These are phyloP conservation scores for Pocillopora grandis DNA, from an alignment of 92 coral and sea anemone species.

Conservation along the genomic window DNA sequence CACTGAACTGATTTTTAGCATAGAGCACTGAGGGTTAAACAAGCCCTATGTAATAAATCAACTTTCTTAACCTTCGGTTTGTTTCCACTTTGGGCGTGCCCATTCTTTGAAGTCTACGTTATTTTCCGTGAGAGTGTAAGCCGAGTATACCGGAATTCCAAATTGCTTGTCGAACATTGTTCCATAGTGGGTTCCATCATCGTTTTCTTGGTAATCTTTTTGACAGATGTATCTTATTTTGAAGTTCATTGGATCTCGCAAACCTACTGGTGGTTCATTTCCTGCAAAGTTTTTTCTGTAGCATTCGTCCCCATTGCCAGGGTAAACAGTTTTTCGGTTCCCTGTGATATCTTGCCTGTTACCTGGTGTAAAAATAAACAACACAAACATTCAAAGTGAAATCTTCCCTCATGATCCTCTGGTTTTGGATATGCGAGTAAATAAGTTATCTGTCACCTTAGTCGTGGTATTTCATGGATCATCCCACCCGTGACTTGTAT, in stretches of 20 bases:
- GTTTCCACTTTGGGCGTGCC: background rate
- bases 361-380: background rate
- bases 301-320: background rate
- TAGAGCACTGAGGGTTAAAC: no score
- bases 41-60: no score
- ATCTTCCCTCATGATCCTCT: no score
- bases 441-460: no score
- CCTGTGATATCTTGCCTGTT: background rate
- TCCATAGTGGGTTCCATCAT: background rate
- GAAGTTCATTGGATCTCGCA: background rate
- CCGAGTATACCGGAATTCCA: constrained; percentile 15
- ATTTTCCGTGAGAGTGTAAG: background rate
- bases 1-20: fast-evolving
- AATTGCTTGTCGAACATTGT: constrained; percentile 14
- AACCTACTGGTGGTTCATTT: background rate
- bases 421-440: no score
- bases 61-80: background rate
- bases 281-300: background rate
- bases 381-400: no score
- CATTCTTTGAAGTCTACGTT: background rate
- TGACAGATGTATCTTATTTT: constrained; percentile 15
- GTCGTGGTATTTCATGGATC: no score
- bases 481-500: no score
- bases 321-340: background rate
- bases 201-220: background rate